phyloP scores from a whole-genome alignment of 2,113 vertebrate genomes.

The Australoheros scitulus region DNA sequence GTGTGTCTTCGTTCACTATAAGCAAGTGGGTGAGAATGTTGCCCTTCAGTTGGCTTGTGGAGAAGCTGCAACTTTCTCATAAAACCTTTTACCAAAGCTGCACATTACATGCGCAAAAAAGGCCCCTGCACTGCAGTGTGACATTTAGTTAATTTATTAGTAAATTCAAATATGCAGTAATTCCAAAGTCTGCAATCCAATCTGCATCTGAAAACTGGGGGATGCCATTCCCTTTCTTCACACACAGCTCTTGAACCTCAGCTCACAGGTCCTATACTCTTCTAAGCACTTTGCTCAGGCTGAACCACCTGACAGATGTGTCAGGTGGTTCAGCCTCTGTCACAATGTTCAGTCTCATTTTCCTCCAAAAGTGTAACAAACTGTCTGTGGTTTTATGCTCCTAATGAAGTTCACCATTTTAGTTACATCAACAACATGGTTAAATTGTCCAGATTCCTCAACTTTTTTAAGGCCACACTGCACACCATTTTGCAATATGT shows the following conservation, averaged over 20 bases:
- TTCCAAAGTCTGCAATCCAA: too few relatives aligned
- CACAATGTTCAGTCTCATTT: not conserved
- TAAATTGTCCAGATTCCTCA: not conserved
- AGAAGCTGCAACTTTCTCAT: not conserved
- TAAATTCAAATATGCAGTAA: too few relatives aligned
- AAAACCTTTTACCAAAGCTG: not conserved
- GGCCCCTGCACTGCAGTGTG: not conserved
- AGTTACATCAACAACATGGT: too few relatives aligned
- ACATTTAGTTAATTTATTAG: too few relatives aligned
- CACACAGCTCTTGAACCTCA: not conserved
- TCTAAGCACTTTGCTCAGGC: too few relatives aligned
- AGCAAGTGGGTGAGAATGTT: too few relatives aligned
- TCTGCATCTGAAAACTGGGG: not conserved
- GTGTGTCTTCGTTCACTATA: too few relatives aligned
- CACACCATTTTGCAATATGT: not conserved
- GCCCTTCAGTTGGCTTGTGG: not conserved
- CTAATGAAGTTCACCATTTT: too few relatives aligned
- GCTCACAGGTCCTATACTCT: not conserved
- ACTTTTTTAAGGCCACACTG: not conserved
- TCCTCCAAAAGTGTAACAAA: not conserved
- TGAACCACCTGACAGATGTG: not conserved
- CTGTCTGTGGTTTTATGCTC: too few relatives aligned
- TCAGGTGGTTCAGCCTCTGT: not conserved
- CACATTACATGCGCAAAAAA: not conserved
- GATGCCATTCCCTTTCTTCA: not conserved